Evolutionary conservation across 2,113 vertebrate species (phyloP).

Genomic region (Taurulus bubalis): DNA sequence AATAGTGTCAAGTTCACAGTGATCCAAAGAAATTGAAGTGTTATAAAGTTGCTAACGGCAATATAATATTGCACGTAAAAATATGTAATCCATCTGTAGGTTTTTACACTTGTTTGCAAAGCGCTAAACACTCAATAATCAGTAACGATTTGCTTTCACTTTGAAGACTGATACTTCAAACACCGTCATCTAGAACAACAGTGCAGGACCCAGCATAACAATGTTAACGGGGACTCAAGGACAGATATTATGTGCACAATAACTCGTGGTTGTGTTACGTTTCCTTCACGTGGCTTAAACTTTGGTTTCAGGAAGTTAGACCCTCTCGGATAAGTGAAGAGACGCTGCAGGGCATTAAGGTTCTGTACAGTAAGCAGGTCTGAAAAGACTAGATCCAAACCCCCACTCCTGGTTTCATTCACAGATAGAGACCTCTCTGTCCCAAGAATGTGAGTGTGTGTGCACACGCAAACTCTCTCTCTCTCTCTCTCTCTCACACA

Average conservation of each 20-base stretch:
- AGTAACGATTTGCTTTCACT: neutral
- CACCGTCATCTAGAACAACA: neutral
- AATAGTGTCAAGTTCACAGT: neutral
- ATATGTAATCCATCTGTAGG: neutral
- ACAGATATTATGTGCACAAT: neutral
- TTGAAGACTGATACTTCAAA: neutral
- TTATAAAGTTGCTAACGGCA: neutral
- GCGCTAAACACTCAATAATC: neutral
- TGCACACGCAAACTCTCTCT: constrained; percentile 22
- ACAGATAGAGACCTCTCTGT: constrained; percentile 65
- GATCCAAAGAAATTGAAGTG: neutral
- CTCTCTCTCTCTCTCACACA: neutral
- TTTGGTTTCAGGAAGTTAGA: neutral
- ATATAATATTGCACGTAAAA: neutral
- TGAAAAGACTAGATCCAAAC: constrained; percentile 17
- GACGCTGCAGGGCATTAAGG: too few relatives aligned
- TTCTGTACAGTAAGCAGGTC: constrained; percentile 5
- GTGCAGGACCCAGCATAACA: neutral
- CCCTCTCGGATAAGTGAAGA: neutral
- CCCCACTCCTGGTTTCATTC: constrained; percentile 30
- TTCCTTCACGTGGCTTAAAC: neutral
- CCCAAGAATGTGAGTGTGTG: constrained; percentile 47
- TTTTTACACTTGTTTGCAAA: neutral
- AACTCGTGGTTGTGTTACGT: neutral
- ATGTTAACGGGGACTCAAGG: neutral